Evolutionary conservation across 2,888 invertebrate genomes (phyloP).

Genomic region (Microctonus hyperodae): DNA sequence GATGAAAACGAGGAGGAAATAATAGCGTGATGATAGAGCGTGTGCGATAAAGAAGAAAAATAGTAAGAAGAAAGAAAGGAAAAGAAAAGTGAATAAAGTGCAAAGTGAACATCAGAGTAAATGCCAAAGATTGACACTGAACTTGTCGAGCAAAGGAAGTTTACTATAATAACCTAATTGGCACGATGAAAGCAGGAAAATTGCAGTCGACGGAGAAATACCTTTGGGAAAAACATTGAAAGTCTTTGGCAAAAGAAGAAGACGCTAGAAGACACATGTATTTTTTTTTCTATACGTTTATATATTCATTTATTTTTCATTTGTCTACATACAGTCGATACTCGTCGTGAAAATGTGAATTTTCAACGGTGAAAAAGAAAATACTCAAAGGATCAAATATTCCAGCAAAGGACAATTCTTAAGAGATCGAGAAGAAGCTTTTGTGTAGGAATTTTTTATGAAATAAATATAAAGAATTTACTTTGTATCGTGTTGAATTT

Average conservation of each 20-base stretch:
- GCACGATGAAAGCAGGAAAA: not conserved
- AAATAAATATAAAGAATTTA: not conserved
- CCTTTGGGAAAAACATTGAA: not conserved
- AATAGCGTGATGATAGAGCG: not conserved
- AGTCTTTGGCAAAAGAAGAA: not conserved
- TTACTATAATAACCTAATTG: not conserved
- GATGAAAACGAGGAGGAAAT: not conserved
- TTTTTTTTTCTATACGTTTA: not conserved
- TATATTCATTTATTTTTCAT: not conserved
- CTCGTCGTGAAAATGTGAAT: not conserved
- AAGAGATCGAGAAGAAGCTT: not conserved
- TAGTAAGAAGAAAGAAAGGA: not conserved
- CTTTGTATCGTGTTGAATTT: constrained; percentile 1
- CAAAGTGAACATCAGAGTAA: not conserved
- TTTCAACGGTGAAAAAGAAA: not conserved
- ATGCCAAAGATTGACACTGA: constrained; percentile 3
- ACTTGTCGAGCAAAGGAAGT: not conserved
- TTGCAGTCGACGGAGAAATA: not conserved
- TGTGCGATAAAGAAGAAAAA: not conserved
- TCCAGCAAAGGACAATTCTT: not conserved
- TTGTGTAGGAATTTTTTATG: not conserved
- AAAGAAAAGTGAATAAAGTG: too few species aligned
- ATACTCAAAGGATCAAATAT: not conserved
- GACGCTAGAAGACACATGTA: not conserved
- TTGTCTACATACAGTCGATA: not conserved